phyloP scores from a whole-genome alignment of 1,140 invertebrate species.

The Oreohelix idahoensis region DNA sequence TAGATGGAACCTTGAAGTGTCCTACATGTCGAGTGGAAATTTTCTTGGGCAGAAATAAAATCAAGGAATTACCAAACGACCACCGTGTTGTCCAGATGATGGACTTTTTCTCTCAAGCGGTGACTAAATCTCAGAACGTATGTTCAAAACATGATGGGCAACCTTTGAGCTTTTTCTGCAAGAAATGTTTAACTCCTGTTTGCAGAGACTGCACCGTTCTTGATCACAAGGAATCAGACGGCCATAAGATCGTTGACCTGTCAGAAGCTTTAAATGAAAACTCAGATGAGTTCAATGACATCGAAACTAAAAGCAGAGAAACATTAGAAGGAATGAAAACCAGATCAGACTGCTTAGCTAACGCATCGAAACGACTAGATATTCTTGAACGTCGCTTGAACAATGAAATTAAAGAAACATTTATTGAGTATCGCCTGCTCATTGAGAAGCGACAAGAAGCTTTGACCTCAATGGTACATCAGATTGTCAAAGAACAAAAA shows the following conservation, averaged over 20 bases:
- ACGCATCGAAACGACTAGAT: conserved; percentile 67
- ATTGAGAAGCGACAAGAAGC: conserved; percentile 65
- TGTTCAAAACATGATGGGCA: conserved; percentile 67
- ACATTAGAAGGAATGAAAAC: conserved; percentile 61
- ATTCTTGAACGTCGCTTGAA: conserved; percentile 60
- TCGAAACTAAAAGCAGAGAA: conserved; percentile 60
- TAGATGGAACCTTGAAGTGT: conserved; percentile 65
- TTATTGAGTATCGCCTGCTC: conserved; percentile 67
- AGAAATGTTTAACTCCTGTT: conserved; percentile 62
- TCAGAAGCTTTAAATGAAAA: conserved; percentile 60
- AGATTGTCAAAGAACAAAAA: conserved; percentile 63
- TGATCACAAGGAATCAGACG: conserved; percentile 67
- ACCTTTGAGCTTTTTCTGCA: conserved; percentile 69
- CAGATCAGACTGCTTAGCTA: conserved; percentile 59
- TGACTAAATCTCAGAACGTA: conserved; percentile 60
- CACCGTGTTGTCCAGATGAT: conserved; percentile 69
- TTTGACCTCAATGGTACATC: conserved; percentile 54
- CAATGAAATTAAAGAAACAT: conserved; percentile 65
- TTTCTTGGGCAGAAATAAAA: conserved; percentile 58
- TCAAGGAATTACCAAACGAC: conserved; percentile 63
- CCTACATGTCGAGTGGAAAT: conserved; percentile 68
- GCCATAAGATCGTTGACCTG: conserved; percentile 65
- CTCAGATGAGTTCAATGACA: conserved; percentile 57
- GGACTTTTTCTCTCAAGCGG: conserved; percentile 61
- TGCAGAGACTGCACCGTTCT: conserved; percentile 70